Evolutionary conservation across 1,140 invertebrate species (phyloP), one percentile per base, ranked within the genome.

Genomic region (Calosoma granatense): DNA sequence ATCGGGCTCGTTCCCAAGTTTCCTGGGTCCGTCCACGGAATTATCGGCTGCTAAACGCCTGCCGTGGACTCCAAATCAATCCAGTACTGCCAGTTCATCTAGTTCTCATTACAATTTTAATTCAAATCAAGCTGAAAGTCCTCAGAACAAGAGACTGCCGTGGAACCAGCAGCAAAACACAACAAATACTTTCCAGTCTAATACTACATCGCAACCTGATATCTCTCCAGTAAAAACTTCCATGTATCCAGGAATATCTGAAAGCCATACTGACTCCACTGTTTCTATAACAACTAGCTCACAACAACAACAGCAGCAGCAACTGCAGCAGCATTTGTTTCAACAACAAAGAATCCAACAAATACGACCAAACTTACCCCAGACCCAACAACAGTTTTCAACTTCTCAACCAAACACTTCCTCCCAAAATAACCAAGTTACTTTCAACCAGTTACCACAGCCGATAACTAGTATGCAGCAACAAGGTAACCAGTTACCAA

Each of bases 81-180:
- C 26, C n/a, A 36, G 6, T 9, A 6, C 26, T 9, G n/a, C 6
- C 26, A 36, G 6, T 9, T 9, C 26, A 6, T 36, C 26, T 36
- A 9, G 6, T n/a, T 9, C 26, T 22, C 75, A 75, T 26, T 69
- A 74, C 20, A 70, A 73, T 61, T 68, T 51, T 60, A 20, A 72
- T 72, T 58, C 68, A 69, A 41, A 72, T 67, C 58, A 73, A 74
- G 61, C 64, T 61, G 19, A 72, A 70, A 67, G 60, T 72, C 61
- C 70, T 72, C 56, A 60, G 70, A 26, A 69, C 70, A 65, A 70
- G 69, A 65, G 76, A 76, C 57, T 71, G 65, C 70, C 67, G 52
- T 54, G 71, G 72, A 59, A 70, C 62, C 61, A 70, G 65, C 63
- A 71, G 64, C 62, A 72, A 67, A 59, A 56, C 56, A 66, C 70